Base-by-base conservation (phyloP, 53 echinoderm and acorn worm genomes). In the Mesocentrotus franciscanus region DNA sequence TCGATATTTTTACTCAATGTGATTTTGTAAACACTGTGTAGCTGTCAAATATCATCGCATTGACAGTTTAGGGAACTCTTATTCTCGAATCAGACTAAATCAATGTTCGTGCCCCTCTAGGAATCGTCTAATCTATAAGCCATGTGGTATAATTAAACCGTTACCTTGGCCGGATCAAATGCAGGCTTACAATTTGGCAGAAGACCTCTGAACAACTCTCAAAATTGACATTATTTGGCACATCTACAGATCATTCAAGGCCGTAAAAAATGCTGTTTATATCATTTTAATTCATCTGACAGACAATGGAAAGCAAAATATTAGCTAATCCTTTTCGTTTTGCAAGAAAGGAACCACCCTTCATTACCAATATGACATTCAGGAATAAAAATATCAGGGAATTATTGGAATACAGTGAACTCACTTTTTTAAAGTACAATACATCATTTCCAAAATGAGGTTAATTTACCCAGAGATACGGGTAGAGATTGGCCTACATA, bases 101-200 rank as follows among this genome's bases (percentile, higher is more conserved):
- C 68, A 91, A 91, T 33, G 66, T 68, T 34, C 29, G 14, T 22
- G 66, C 66, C 30, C 91, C 91, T 36, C 62, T 9, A 91, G 68
- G 91, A 91, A 17, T 68, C 33, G 91, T 64, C 68, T 60, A 90
- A 58, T 59, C 60, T 10, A 89, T 59, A 90, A 27, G 60, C 32
- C 64, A 35, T 62, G 68, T 91, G 91, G 91, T 91, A 68, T 91
- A 91, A 91, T 91, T 91, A 91, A 68, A 91, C 91, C 66, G 13
- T 68, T 39, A 91, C 91, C 91, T 91, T 91, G 91, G 91, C 91
- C 91, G 30, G 20, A 66, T 62, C 91, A 62, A 91, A 91, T 34
- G 14, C 91, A 91, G 91, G 66, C 35, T 91, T 91, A 91, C 10
- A 39, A 10, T 35, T 91, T 91, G 91, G 91, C 91, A 91, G 91